Base-by-base conservation (phyloP, 2,797 vertebrate species). In the Clarias laeviceps region DNA sequence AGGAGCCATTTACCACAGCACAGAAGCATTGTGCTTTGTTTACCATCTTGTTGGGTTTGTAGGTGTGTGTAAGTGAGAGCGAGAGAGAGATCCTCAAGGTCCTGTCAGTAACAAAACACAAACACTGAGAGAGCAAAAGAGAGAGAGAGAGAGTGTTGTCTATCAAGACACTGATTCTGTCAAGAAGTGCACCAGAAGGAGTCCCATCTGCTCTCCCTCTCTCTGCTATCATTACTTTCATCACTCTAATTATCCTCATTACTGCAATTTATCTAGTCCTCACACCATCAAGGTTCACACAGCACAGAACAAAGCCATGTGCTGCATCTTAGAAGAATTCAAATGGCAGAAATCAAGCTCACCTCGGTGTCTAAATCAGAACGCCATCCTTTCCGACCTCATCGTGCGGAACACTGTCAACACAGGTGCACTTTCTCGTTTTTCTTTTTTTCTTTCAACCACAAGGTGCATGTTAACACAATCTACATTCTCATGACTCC, bases 231-330 rank as follows among this genome's bases (percentile, higher is more conserved):
- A 89, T 88, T 88, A 87, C 82, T 62, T 77, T 89, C 87, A 89
- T 82, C 87, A 89, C 88, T 86, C 87, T 88, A 89, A 89, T 90
- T 86, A 89, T 88, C 87, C 88, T 89, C 88, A 90, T 87, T 87
- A 85, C 40, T 87, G 84, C 84, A 87, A 86, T 89, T 87, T 86
- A 87, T 88, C 83, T 77, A 70, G 56, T 88, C 85, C 68, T 82
- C 87, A 70, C 82, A 54, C 85, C 57, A 74, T 80, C 86, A 77
- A 81, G 77, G 77, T 80, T 80, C 86, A 85, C 76, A 77, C 86
- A 82, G 86, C 56, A 66, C 40, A 32, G 61, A 84, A 84, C 86
- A 84, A 87, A 87, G 68, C 54, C 74, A 29, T 59, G 59, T 72
- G 29, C 29, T 2, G 56, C 54, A n/a, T 79, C 76, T 84, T 27